Conservation (phyloP, 1,140 invertebrate species). For the Oryctes rhinoceros region DNA sequence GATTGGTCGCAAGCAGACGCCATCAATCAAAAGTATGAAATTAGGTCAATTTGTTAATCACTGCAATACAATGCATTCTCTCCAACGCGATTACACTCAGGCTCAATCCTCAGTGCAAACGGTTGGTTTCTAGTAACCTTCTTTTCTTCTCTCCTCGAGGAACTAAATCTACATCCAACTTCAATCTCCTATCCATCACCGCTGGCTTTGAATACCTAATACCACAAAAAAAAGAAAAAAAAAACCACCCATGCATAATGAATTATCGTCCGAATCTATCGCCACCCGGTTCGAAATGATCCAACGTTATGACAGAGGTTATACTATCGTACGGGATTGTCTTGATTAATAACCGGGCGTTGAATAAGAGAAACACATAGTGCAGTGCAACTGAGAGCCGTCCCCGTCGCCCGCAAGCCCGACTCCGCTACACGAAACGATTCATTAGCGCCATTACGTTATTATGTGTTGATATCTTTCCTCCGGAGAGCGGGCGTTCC, state of each 20-base stretch:
- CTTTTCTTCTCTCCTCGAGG: no score
- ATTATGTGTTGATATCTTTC: constrained; percentile 11
- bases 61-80: no score
- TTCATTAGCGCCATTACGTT: constrained; percentile 2
- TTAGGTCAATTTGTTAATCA: no score
- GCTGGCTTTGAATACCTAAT: no score
- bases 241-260: neutral
- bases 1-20: no score
- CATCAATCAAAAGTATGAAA: no score
- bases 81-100: no score
- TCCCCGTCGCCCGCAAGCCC: neutral
- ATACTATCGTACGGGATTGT: neutral
- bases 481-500: neutral
- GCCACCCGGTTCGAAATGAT: neutral
- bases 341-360: neutral
- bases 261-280: neutral
- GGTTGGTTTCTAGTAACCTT: no score
- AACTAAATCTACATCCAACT: no score
- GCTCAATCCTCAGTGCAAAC: no score
- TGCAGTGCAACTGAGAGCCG: neutral
- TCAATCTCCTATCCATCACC: no score
- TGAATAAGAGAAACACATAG: constrained; percentile 5
- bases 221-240: neutral
- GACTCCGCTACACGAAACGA: neutral
- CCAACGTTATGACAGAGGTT: neutral